These are phyloP conservation scores for Podabrus alpinus DNA, from an alignment of 2,888 invertebrate genomes.

Conservation along the genomic window DNA sequence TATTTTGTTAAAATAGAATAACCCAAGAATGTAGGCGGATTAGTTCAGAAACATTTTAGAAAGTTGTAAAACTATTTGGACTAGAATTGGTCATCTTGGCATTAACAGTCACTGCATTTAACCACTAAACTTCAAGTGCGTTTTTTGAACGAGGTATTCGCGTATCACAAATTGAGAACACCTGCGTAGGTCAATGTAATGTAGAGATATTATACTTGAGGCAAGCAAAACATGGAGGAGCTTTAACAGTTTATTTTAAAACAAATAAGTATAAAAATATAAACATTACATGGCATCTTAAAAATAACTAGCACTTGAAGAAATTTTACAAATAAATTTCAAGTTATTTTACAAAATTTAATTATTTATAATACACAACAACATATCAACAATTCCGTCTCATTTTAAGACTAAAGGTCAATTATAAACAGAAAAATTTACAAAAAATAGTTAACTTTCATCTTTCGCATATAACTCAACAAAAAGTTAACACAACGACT, in stretches of 20 bases:
- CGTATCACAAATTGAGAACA: too few species aligned
- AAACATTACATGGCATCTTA: conserved; percentile 17
- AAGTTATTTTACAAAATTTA: neutral
- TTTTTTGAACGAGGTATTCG: too few species aligned
- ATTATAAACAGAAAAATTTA: neutral
- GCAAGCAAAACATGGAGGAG: neutral
- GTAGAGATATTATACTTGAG: neutral
- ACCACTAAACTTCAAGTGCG: too few species aligned
- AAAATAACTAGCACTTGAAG: neutral
- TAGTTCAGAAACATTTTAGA: too few species aligned
- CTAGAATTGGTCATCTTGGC: too few species aligned
- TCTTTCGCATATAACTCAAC: neutral
- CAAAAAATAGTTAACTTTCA: neutral
- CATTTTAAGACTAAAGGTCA: neutral
- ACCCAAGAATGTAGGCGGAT: too few species aligned
- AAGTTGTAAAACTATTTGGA: too few species aligned
- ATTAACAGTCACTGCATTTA: too few species aligned
- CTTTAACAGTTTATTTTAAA: conserved; percentile 10
- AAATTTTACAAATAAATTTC: neutral
- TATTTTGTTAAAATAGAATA: too few species aligned
- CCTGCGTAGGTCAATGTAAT: too few species aligned
- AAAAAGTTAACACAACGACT: conserved; percentile 8
- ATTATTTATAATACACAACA: neutral
- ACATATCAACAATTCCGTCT: neutral
- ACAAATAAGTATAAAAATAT: conserved; percentile 21